Evolutionary conservation across 2,888 invertebrate species (phyloP), one percentile per base, ranked within the genome.

Genomic region (Clostera curtula): DNA sequence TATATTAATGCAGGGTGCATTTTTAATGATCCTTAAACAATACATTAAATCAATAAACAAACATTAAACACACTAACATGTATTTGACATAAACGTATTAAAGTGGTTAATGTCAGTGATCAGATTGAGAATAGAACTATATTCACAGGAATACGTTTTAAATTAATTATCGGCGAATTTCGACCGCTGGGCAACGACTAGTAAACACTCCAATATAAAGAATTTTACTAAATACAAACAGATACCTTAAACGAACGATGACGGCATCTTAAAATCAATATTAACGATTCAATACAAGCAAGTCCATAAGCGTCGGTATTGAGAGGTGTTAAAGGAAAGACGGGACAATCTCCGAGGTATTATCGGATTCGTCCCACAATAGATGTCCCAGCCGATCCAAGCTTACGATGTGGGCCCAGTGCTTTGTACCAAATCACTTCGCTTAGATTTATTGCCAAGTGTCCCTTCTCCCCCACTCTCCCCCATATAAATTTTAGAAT

Each of bases 351-450:
- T 77, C 75, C 34, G 40, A 62, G 76, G 83, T 59, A 76, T 82
- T 84, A 85, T 75, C 82, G 83, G 83, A 82, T 83, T 82, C 67
- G 67, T 50, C 57, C 72, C 68, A 71, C 75, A 77, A 80, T 76
- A 61, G 73, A 80, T 80, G 80, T 75, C 46, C 67, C 70, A 71
- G 62, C 67, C 76, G 68, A 65, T 60, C 66, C 62, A 52, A 66
- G 79, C 79, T 82, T 80, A 80, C 67, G 52, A 53, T 58, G 68
- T 63, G 71, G 71, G 62, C 74, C 69, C 62, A 76, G 69, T 80
- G 75, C 80, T 80, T 83, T 80, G 79, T 80, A 79, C 69, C 67
- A 73, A 82, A 80, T 83, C 82, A 82, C 80, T 80, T 73, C 65
- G 59, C 48, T 51, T 64, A 76, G 75, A 83, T 83, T 83, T 83